Evolutionary conservation across 2,888 invertebrate species (phyloP).

Genomic region (Machimus rusticus): DNA sequence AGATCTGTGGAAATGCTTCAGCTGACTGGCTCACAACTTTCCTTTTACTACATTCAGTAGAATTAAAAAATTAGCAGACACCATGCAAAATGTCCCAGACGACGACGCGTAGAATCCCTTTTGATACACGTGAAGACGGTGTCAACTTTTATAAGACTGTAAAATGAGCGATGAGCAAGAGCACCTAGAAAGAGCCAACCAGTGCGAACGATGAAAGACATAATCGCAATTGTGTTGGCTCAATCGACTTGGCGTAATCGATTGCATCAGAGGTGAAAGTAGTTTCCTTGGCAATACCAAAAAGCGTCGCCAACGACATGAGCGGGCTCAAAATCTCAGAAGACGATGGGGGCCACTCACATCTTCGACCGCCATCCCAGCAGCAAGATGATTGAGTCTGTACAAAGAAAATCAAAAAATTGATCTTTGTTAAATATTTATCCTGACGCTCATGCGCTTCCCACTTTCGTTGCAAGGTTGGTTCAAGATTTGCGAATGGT

Average conservation of each 20-base stretch:
- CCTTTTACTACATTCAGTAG: neutral
- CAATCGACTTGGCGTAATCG: slow-evolving; percentile 46
- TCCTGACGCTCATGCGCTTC: neutral
- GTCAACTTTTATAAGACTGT: neutral
- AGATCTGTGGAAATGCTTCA: neutral
- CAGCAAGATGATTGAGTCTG: neutral
- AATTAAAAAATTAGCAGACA: neutral
- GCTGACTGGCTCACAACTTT: neutral
- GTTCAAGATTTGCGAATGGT: neutral
- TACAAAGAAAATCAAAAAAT: neutral
- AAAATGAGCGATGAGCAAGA: neutral
- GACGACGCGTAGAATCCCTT: neutral
- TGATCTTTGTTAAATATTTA: neutral
- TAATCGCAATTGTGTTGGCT: slow-evolving; percentile 30
- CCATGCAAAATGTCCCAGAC: neutral
- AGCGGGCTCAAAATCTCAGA: neutral
- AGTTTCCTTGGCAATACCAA: slow-evolving; percentile 43
- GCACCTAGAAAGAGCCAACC: neutral
- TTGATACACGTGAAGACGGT: neutral
- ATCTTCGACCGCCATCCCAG: neutral
- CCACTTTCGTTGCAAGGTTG: neutral
- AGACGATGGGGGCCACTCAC: neutral
- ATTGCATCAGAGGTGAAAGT: slow-evolving; percentile 51
- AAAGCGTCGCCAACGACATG: neutral
- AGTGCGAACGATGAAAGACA: neutral